Percentiles rank a stretch among this genome's conserved stretches.
phyloP scores from a whole-genome alignment of 2,113 vertebrate genomes.

The Paramisgurnus dabryanus region DNA sequence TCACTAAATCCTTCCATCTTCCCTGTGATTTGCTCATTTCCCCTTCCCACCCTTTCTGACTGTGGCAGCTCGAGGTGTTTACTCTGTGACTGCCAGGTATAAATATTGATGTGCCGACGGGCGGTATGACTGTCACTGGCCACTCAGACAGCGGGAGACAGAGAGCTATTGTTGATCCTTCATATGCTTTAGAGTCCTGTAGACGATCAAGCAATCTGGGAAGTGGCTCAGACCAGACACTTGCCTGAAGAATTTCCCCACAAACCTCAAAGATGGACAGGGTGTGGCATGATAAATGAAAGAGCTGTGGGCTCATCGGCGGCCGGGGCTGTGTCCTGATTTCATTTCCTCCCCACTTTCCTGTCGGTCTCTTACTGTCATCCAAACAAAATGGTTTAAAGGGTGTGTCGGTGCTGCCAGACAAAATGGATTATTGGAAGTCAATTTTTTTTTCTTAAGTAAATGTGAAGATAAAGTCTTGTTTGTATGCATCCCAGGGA shows the following conservation, averaged over 20 bases:
- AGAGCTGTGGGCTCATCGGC: no score
- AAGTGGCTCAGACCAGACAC: constrained; percentile 18
- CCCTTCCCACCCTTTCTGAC: constrained; percentile 7
- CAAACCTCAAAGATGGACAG: constrained; percentile 11
- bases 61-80: constrained; percentile 32
- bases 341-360: no score
- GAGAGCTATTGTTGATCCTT: constrained; percentile 5
- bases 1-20: constrained; percentile 46
- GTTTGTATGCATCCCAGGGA: no score
- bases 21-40: constrained; percentile 35
- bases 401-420: no score
- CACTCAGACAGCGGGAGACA: constrained; percentile 7
- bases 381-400: no score
- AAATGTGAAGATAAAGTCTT: no score
- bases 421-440: no score
- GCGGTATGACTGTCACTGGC: constrained; percentile 24
- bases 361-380: no score
- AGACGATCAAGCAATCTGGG: background rate
- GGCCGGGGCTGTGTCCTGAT: no score
- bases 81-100: constrained; percentile 38
- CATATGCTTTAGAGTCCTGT: constrained; percentile 24
- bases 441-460: no score
- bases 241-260: constrained; percentile 14
- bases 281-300: background rate
- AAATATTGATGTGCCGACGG: constrained; percentile 46